Conservation (phyloP, 1,140 invertebrate genomes). For the Papilio xuthus region DNA sequence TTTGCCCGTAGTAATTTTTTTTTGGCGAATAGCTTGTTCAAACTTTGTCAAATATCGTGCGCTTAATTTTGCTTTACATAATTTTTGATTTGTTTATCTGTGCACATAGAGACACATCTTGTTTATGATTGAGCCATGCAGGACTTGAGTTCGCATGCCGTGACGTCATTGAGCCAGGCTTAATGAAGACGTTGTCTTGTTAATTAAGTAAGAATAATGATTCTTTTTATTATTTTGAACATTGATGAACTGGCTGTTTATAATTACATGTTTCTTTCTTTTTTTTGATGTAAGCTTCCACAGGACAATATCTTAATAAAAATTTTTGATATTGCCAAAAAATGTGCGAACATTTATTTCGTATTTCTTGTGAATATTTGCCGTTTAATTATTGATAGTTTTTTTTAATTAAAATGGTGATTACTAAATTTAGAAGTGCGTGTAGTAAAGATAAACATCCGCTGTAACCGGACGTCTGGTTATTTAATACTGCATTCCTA, state of each 20-base stretch:
- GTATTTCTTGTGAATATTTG: too few relatives aligned
- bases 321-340: too few relatives aligned
- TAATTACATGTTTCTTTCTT: too few relatives aligned
- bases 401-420: not conserved
- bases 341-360: too few relatives aligned
- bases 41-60: too few relatives aligned
- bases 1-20: too few relatives aligned
- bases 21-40: too few relatives aligned
- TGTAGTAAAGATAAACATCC: conserved; percentile 27
- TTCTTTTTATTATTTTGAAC: not conserved
- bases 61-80: too few relatives aligned
- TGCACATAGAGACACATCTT: not conserved
- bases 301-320: too few relatives aligned
- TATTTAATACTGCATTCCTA: conserved; percentile 21
- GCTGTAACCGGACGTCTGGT: conserved; percentile 10
- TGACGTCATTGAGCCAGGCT: conserved; percentile 44
- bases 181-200: conserved; percentile 21
- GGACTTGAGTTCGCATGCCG: conserved; percentile 48
- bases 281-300: too few relatives aligned
- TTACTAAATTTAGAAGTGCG: conserved; percentile 22
- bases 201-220: conserved; percentile 18
- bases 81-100: conserved; percentile 4
- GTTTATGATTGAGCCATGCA: conserved; percentile 28
- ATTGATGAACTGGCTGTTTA: not conserved
- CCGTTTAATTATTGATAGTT: not conserved